Evolutionary conservation across 1,140 invertebrate species (phyloP).

Genomic region (Saccostrea echinata): DNA sequence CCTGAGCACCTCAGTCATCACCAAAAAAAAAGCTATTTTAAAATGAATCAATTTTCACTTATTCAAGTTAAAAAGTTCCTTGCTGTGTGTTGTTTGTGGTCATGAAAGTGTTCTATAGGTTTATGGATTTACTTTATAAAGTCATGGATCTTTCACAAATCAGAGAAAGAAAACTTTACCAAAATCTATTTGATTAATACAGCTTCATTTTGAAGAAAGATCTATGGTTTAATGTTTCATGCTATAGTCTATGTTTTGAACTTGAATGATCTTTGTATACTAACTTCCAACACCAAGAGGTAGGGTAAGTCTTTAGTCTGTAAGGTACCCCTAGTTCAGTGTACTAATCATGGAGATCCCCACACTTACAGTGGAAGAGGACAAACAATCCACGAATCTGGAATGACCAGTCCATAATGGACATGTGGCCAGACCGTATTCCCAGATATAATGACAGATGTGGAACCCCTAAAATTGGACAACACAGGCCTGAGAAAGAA

Average conservation of each 20-base stretch:
- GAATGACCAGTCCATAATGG: slow-evolving; percentile 67
- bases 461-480: not conserved
- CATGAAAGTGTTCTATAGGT: not conserved
- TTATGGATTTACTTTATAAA: not conserved
- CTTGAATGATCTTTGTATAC: slow-evolving; percentile 19
- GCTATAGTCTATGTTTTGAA: not conserved
- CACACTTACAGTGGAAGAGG: slow-evolving; percentile 55
- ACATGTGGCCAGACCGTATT: slow-evolving; percentile 64
- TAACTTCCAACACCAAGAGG: slow-evolving; percentile 9
- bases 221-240: not conserved
- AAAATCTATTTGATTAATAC: not conserved
- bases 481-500: not conserved
- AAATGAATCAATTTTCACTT: not conserved
- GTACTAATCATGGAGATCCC: slow-evolving; percentile 3
- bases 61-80: not conserved
- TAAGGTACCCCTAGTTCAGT: not conserved
- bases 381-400: slow-evolving; percentile 64
- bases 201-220: not conserved
- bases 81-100: not conserved
- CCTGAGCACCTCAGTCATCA: not conserved
- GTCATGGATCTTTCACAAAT: not conserved
- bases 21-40: not conserved
- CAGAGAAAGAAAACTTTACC: too few relatives aligned
- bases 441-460: slow-evolving; percentile 27
- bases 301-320: not conserved